Conservation (phyloP, 2,797 vertebrate species). For the Cercopithecus neglectus region DNA sequence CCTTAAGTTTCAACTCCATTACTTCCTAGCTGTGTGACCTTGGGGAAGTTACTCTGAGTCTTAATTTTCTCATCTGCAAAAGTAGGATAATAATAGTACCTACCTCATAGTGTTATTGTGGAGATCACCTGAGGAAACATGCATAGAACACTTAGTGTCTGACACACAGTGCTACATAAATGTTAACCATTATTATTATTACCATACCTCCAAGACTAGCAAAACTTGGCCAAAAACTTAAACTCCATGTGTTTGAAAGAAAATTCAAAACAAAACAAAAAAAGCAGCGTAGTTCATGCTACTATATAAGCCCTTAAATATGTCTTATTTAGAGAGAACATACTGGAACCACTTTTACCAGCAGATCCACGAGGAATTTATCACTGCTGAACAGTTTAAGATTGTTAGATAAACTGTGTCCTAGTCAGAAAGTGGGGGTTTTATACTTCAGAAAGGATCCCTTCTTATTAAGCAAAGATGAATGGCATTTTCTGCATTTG, state of each 20-base stretch:
- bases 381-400: slow-evolving; percentile 55
- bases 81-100: neutral
- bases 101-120: neutral
- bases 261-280: neutral
- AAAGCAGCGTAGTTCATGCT: neutral
- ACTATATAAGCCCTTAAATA: neutral
- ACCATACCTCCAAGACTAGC: neutral
- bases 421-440: slow-evolving; percentile 63
- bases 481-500: slow-evolving; percentile 77
- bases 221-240: slow-evolving; percentile 7
- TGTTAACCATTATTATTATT: neutral
- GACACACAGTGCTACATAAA: neutral
- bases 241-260: slow-evolving; percentile 10
- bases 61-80: neutral
- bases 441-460: slow-evolving; percentile 76
- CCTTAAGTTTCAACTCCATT: neutral
- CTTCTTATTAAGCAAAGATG: slow-evolving; percentile 74
- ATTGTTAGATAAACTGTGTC: slow-evolving; percentile 61
- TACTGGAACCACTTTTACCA: neutral
- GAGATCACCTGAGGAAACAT: neutral
- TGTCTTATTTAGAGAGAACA: slow-evolving; percentile 32
- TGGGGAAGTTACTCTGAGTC: neutral
- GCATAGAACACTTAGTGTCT: neutral
- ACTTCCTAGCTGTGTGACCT: neutral
- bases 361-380: slow-evolving; percentile 60